Percentiles rank a stretch among this genome's conserved stretches.
Evolutionary conservation across 2,113 vertebrate genomes (phyloP).

Genomic region (Gorsachius goisagi): DNA sequence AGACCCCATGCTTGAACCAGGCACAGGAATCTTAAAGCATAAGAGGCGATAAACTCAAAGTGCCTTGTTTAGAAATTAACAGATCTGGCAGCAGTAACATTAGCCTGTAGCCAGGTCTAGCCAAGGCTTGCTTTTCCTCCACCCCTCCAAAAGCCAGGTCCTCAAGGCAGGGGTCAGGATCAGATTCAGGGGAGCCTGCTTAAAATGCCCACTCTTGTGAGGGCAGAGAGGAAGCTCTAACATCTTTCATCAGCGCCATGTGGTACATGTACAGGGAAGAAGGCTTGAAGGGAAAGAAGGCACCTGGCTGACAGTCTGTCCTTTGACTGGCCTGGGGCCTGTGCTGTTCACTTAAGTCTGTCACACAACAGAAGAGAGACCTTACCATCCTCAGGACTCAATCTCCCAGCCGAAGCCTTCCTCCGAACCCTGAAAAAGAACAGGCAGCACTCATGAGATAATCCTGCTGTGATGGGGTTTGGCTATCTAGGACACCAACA

Average conservation of each 20-base stretch:
- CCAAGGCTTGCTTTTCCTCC: not conserved
- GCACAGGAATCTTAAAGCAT: not conserved
- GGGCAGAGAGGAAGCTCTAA: not conserved
- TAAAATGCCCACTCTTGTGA: not conserved
- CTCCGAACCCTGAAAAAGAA: constrained; percentile 70
- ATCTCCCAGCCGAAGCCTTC: constrained; percentile 52
- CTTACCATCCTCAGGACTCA: constrained; percentile 74
- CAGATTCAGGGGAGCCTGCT: not conserved
- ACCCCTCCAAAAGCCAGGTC: not conserved
- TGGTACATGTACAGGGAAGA: not conserved
- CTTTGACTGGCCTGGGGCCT: not conserved
- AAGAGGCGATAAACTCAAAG: not conserved
- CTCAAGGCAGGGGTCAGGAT: not conserved
- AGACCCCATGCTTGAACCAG: not conserved
- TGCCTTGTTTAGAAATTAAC: not conserved
- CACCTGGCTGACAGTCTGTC: not conserved
- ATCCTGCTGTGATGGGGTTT: no score
- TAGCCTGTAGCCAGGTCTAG: not conserved
- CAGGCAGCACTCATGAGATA: not conserved
- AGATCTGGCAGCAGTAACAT: not conserved
- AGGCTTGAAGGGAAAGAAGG: not conserved
- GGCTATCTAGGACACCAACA: not conserved
- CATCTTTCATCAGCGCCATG: not conserved
- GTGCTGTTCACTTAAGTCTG: not conserved
- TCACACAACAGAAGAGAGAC: not conserved